Base-by-base conservation (phyloP, 1,140 invertebrate genomes). In the Drosophila murphyi region DNA sequence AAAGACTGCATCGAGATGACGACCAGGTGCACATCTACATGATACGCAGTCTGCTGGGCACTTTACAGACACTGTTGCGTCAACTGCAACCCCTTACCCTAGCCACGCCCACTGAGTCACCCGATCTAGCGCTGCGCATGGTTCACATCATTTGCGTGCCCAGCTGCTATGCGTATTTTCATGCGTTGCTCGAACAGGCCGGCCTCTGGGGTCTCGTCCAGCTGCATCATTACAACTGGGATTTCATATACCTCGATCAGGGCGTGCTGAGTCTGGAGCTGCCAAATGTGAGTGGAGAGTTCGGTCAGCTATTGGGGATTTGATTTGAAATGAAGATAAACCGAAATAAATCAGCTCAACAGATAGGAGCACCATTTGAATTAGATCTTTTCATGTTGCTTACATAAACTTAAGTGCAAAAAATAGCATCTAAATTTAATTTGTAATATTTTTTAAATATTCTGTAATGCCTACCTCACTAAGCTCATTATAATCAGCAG, bases 251-350 rank as follows among this genome's bases (percentile, higher is more conserved):
- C 67, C 91, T 98, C 12, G 98, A 99, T 92, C 94, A 95, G 28
- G 96, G 98, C 78, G 93, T 99, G 20, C 93, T 99, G 4, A 98
- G 97, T 48, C 93, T 99, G 47, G 98, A 99, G 94, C 93, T 96
- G 67, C 96, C 96, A n/a, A 94, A 95, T 83, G 94, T 98, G 72
- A 76, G 75, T 90, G 41, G 2, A 2, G 7, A 3, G 8, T 57
- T 1, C 20, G 20, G 0, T 20, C 20, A 1, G 20, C 20, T 20
- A 20, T 20, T 20, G n/a, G 10, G 8, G 20, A 52, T 10, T 20
- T 20, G 4, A 67, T 41, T 35, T 28, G 31, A 2, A 12, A 32
- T 48, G 8, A 0, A 29, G 8, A n/a, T 20, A 20, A 20, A 20
- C 20, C 54, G 5, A 47, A 3, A 29, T 29, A 7, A 5, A 29